A percentile compares a stretch with the other conserved stretches of the same genome.
phyloP scores from a whole-genome alignment of 1,140 invertebrate species.

The Drosophila parvula region DNA sequence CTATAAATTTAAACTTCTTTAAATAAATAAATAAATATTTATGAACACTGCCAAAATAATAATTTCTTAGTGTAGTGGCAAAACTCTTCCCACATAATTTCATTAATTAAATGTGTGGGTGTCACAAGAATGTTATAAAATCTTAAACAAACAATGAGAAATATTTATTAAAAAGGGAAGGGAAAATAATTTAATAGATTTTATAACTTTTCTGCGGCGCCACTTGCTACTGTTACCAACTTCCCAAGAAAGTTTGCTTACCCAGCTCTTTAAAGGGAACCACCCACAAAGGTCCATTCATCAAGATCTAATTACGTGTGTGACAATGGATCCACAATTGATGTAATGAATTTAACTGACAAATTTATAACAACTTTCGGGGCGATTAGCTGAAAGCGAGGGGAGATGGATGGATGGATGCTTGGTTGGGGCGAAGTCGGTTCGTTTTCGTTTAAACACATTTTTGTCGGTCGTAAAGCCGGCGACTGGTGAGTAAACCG shows the following conservation, averaged over 20 bases:
- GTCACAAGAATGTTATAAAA: neutral
- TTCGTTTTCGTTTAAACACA: slow-evolving; percentile 62
- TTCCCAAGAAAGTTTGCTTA: neutral
- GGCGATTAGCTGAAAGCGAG: slow-evolving; percentile 46
- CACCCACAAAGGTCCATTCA: slow-evolving; percentile 44
- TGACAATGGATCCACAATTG: slow-evolving; percentile 47
- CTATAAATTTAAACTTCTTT: neutral
- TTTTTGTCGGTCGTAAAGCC: slow-evolving; percentile 62
- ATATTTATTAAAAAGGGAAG: neutral
- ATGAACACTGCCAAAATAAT: neutral
- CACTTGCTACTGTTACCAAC: neutral
- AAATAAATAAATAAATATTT: neutral
- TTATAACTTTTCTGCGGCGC: too few relatives aligned
- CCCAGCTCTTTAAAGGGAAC: neutral
- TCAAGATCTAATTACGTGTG: slow-evolving; percentile 58
- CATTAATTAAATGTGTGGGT: neutral
- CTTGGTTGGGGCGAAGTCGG: slow-evolving; percentile 19
- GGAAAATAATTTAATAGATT: too few relatives aligned
- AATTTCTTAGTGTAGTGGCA: neutral
- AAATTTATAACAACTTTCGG: slow-evolving; percentile 58
- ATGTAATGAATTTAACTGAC: slow-evolving; percentile 54
- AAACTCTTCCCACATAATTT: neutral
- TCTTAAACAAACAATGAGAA: neutral
- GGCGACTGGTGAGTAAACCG: slow-evolving; percentile 39
- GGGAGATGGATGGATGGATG: slow-evolving; percentile 16